Percentiles rank a stretch among this genome's conserved stretches.
Conservation (phyloP, 2,113 vertebrate species). For the Clinocottus analis region DNA sequence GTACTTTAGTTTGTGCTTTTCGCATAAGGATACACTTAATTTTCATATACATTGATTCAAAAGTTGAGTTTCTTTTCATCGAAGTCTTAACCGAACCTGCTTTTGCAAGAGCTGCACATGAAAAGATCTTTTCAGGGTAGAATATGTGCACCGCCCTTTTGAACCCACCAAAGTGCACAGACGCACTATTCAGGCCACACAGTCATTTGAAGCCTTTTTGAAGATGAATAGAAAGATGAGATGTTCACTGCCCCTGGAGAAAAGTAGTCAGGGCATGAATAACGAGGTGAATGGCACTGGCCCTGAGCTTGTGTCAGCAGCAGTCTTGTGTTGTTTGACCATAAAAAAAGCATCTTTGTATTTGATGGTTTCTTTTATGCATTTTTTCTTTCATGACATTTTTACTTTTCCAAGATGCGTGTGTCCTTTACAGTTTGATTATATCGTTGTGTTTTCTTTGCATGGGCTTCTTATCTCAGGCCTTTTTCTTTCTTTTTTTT, state of each 20-base stretch:
- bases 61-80: slow-evolving; percentile 38
- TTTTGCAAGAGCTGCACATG: slow-evolving; percentile 42
- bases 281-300: slow-evolving; percentile 31
- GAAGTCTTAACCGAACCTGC: slow-evolving; percentile 19
- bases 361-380: slow-evolving; percentile 28
- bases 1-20: slow-evolving; percentile 11
- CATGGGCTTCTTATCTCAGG: neutral
- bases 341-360: slow-evolving; percentile 6
- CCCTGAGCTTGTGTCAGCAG: slow-evolving; percentile 28
- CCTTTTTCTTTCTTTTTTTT: neutral
- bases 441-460: neutral
- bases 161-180: slow-evolving; percentile 19
- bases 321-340: slow-evolving; percentile 29
- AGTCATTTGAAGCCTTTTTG: slow-evolving; percentile 43
- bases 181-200: slow-evolving; percentile 37
- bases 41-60: slow-evolving; percentile 8
- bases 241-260: slow-evolving; percentile 32
- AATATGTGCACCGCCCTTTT: slow-evolving; percentile 27
- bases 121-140: slow-evolving; percentile 44
- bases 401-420: neutral
- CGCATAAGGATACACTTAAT: slow-evolving; percentile 30
- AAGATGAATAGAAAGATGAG: slow-evolving; percentile 49
- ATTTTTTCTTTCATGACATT: slow-evolving; percentile 15
- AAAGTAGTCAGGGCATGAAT: slow-evolving; percentile 23
- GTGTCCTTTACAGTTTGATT: slow-evolving; percentile 3